Base-by-base conservation (phyloP, 2,797 vertebrate species). In the Cossypha niveicapilla region DNA sequence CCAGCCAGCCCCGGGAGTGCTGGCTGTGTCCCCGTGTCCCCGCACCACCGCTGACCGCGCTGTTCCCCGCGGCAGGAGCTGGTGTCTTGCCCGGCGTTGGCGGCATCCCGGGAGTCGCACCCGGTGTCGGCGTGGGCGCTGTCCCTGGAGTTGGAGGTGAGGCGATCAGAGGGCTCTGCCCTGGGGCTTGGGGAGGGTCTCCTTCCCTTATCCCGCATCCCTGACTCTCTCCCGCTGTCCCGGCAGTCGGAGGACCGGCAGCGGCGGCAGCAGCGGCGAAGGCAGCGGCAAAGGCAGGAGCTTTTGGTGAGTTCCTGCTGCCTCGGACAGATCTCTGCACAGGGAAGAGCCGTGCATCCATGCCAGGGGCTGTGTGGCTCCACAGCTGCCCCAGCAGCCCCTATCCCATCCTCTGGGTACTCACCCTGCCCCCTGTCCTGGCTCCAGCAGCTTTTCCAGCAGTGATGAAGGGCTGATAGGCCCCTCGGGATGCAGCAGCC, bases 271-370 rank as follows among this genome's bases (percentile, higher is more conserved):
- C 97, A 1, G 95, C 86, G 1, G 86, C 78, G 1, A 88, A 97
- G 24, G 97, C 96, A 3, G 97, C 97, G 0, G 97, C 97, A 1
- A 98, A 98, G 87, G 97, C 98, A 17, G 97, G 97, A 8, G 97
- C 97, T 45, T 92, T 88, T 0, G 97, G 97, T 98, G 80, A 97
- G 97, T 72, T 70, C 32, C 41, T 11, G 9, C 57, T 35, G 13
- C 18, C 28, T n/a, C 1, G 0, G 22, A 8, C 30, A 35, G 19
- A 18, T 18, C 13, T 76, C 3, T 3, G 63, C 19, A 30, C 17
- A 11, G 30, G 48, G 50, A 63, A 42, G 37, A 50, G n/a, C 19
- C 0, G 0, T 2, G 11, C 14, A 7, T 18, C 7, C 6, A 53
- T 10, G 8, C 48, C 11, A 7, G 48, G 32, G 45, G 19, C 47